Evolutionary conservation across 2,888 invertebrate species (phyloP), one percentile per base, ranked within the genome.

Genomic region (Rotaria socialis): DNA sequence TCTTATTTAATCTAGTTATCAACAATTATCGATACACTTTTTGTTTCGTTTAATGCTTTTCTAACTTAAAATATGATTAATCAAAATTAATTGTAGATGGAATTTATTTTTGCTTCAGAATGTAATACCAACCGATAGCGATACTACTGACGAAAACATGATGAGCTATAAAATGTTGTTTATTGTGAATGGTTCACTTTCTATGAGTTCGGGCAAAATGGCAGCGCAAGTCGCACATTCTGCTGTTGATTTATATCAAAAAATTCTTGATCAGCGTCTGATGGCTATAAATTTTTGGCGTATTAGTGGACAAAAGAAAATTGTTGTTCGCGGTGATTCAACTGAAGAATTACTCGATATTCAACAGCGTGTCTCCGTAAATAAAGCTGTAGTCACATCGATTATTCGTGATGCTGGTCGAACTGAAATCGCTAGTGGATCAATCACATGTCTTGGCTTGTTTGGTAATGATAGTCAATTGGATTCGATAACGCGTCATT

Each of bases 401-500:
- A 90, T 95, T 52, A 94, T 97, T 87, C 92, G 94, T 88, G 97
- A 97, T 92, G 97, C 97, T 8, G 97, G 97, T 2, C 94, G 95
- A 88, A 97, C 97, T 11, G 96, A 97, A 92, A 94, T 97, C 88
- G 94, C 94, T 84, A 93, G 95, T 1, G 96, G 96, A 88, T 94
- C 95, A 19, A 93, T 94, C 89, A 97, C 97, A 87, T 96, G 97
- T 2, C 92, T 96, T 86, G 96, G 95, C 3, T 93, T 97, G 86
- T 97, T 86, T 35, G 80, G 80, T 80, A 47, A 47, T 5, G 47
- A 80, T n/a, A 24, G 10, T 47, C 43, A 80, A 19, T 47, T 80
- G 35, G 80, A 80, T 80, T 47, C 80, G 14, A 80, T 80, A 43
- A 80, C 80, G 14, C 35, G 80, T 47, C 80, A 80, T 47, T 80